Percentiles rank a stretch among this genome's conserved stretches.
Evolutionary conservation across 2,888 invertebrate genomes (phyloP).

Genomic region (Kuschelorhynchus macadamiae): DNA sequence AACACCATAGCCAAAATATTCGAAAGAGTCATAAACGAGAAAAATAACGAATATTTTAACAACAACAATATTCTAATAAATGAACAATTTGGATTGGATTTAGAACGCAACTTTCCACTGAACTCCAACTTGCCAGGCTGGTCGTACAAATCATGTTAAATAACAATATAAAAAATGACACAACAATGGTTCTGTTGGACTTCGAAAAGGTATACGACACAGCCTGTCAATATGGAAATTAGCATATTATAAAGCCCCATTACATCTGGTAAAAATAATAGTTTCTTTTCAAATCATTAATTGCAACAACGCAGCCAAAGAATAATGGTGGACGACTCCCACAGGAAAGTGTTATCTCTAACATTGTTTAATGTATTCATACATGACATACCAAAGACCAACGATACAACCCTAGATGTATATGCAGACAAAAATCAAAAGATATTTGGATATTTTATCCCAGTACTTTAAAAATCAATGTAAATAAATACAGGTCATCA

Average conservation of each 20-base stretch:
- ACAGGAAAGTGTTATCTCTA: slow-evolving; percentile 4
- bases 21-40: slow-evolving; percentile 2
- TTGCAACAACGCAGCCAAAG: too few relatives aligned
- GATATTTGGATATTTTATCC: not conserved
- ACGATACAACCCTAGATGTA: not conserved
- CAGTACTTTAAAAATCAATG: slow-evolving; percentile 2
- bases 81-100: slow-evolving; percentile 15
- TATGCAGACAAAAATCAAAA: slow-evolving; percentile 1
- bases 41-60: not conserved
- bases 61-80: not conserved
- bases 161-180: slow-evolving; percentile 1
- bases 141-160: slow-evolving; percentile 4
- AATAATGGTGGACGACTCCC: too few relatives aligned
- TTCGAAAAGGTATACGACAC: slow-evolving; percentile 22
- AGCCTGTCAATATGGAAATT: too few relatives aligned
- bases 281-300: too few relatives aligned
- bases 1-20: not conserved
- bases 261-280: too few relatives aligned
- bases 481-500: not conserved
- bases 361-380: slow-evolving; percentile 2
- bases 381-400: slow-evolving; percentile 3
- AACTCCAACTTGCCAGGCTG: not conserved
- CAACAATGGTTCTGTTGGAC: slow-evolving; percentile 5
- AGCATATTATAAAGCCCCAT: too few relatives aligned
- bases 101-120: not conserved